These are phyloP conservation scores for Scaeva pyrastri DNA, from an alignment of 2,888 invertebrate genomes.

Conservation along the genomic window DNA sequence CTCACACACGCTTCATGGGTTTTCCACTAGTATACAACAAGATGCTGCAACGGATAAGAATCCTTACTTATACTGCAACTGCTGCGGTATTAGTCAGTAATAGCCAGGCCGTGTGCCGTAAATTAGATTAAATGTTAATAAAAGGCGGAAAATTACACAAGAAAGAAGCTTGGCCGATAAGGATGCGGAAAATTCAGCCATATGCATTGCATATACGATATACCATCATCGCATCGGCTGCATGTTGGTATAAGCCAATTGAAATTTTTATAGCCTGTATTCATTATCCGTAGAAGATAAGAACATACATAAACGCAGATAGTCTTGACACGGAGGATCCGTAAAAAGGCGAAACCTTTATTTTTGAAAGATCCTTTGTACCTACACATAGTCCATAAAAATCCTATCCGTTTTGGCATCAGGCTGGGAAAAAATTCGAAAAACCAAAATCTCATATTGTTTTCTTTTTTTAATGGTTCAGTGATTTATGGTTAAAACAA, in stretches of 20 bases:
- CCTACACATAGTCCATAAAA: background rate
- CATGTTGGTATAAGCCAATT: constrained; percentile 56
- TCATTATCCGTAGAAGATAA: constrained; percentile 72
- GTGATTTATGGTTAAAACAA: no score
- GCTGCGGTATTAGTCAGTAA: constrained; percentile 65
- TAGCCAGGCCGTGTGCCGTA: constrained; percentile 74
- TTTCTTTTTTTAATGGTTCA: background rate
- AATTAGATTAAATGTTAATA: constrained; percentile 76
- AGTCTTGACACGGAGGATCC: background rate
- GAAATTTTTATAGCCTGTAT: constrained; percentile 74
- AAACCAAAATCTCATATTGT: background rate
- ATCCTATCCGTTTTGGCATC: constrained; percentile 6
- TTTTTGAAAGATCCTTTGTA: constrained; percentile 29
- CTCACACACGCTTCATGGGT: constrained; percentile 18
- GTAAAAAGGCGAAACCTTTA: background rate
- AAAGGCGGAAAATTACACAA: constrained; percentile 74
- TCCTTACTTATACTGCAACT: constrained; percentile 45
- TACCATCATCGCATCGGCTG: no score
- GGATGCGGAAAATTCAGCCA: constrained; percentile 54
- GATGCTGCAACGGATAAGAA: constrained; percentile 65
- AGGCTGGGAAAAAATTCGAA: background rate
- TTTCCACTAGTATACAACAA: constrained; percentile 55
- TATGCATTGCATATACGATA: no score
- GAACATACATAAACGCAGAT: constrained; percentile 41
- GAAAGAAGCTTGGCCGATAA: constrained; percentile 66